These are phyloP conservation scores for Xyrichtys novacula DNA, from an alignment of 2,797 vertebrate genomes.

Conservation along the genomic window DNA sequence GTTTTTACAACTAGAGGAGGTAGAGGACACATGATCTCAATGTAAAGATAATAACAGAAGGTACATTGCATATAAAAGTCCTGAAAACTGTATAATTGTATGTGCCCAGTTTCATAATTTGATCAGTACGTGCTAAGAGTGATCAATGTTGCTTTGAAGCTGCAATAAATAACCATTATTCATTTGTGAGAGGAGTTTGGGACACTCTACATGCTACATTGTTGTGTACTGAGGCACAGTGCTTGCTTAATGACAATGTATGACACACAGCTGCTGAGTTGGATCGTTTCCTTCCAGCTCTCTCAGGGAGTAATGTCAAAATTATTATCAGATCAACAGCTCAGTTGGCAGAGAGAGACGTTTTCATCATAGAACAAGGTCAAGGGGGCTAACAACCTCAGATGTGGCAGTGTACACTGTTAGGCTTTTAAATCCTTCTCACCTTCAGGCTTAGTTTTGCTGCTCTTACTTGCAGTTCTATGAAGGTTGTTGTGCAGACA, in stretches of 20 bases:
- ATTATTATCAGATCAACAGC: slow-evolving; percentile 84
- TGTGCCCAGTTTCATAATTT: too few species aligned
- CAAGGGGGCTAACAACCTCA: slow-evolving; percentile 58
- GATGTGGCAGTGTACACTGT: slow-evolving; percentile 25
- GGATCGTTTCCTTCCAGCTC: slow-evolving; percentile 77
- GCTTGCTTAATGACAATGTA: slow-evolving; percentile 72
- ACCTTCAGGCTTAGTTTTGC: slow-evolving; percentile 17
- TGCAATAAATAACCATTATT: too few species aligned
- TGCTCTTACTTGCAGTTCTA: background rate
- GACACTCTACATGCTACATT: background rate
- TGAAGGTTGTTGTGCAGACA: background rate
- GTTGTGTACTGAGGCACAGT: background rate
- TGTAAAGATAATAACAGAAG: too few species aligned
- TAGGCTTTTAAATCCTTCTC: slow-evolving; percentile 19
- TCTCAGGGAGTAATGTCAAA: slow-evolving; percentile 80
- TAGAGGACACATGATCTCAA: too few species aligned
- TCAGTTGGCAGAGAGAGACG: slow-evolving; percentile 78
- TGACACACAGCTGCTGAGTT: slow-evolving; percentile 71
- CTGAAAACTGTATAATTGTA: too few species aligned
- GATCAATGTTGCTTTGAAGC: too few species aligned
- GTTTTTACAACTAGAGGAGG: too few species aligned
- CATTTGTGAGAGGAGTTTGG: background rate
- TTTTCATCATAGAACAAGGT: slow-evolving; percentile 71
- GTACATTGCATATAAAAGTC: too few species aligned
- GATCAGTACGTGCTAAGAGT: too few species aligned